These are phyloP conservation scores for Lycocorax pyrrhopterus DNA, from an alignment of 2,113 vertebrate genomes.

Conservation along the genomic window DNA sequence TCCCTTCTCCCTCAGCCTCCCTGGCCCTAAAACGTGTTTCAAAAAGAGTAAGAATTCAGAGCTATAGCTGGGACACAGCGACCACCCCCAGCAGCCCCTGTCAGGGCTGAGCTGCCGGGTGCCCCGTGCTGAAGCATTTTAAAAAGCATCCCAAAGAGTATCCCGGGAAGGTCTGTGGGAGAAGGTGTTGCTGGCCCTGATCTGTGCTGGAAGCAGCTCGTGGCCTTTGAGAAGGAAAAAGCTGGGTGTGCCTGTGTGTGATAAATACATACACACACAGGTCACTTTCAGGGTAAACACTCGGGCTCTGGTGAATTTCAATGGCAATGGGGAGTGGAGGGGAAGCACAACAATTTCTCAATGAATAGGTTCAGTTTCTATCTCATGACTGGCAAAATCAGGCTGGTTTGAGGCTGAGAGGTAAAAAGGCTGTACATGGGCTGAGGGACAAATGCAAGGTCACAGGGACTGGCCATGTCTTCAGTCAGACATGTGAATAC, in stretches of 20 bases:
- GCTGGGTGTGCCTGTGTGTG: not conserved
- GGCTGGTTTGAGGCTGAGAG: not conserved
- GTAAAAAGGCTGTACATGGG: not conserved
- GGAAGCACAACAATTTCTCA: not conserved
- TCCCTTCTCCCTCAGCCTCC: not conserved
- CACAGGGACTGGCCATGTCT: not conserved
- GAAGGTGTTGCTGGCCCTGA: not conserved
- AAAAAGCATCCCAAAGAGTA: not conserved
- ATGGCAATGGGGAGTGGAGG: not conserved
- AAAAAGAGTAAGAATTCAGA: not conserved
- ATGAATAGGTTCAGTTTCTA: accelerated
- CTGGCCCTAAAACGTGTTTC: accelerated
- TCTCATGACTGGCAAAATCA: not conserved
- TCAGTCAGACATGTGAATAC: not conserved
- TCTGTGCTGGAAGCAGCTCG: not conserved
- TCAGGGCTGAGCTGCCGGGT: not conserved
- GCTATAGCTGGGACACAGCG: accelerated
- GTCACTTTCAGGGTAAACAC: not conserved
- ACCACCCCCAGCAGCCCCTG: accelerated
- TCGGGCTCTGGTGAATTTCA: not conserved
- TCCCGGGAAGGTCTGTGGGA: not conserved
- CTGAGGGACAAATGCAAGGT: not conserved
- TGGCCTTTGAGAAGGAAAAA: not conserved
- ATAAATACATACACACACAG: accelerated
- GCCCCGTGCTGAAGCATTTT: accelerated